Base-by-base conservation (phyloP, 2,113 vertebrate genomes). In the Cyanistes caeruleus region DNA sequence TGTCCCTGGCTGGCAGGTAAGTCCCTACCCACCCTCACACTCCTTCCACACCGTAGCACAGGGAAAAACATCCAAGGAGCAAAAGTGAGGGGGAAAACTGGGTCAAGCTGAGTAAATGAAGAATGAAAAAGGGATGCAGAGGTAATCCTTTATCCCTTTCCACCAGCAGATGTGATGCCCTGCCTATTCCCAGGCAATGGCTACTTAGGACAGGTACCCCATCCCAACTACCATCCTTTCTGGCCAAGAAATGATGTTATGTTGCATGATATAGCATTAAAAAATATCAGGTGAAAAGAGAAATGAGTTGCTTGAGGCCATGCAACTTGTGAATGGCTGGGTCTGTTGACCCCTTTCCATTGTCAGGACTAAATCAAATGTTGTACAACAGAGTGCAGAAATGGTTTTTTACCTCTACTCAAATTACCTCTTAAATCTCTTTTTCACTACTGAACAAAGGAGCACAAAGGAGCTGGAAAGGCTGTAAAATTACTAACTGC, bases 151-250 rank as follows among this genome's bases (percentile, higher is more conserved):
- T 39, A 35, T 18, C 35, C 27, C 17, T 24, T 68, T 28, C 49
- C 30, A 73, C 14, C 49, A 69, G 58, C 58, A 49, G 52, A 39
- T 0, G 5, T 24, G 58, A 37, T 21, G 13, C 30, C 37, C 58
- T 52, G 48, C n/a, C 0, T 0, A 41, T 35, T 10, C 21, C 63
- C 3, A 5, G 31, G 43, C 41, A 53, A 19, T 30, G 21, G 15
- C 52, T 39, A 3, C 25, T 68, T 79, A n/a, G 30, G 39, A 56
- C 2, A 6, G 30, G 4, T 15, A 8, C 7, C 7, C 21, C 43
- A 25, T 11, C 15, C 23, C 30, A 37, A 5, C 23, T n/a, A 2
- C 1, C 31, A 4, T 0, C 43, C 77, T 64, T 83, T 43, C 39
- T 63, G 56, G 80, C 49, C 35, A 22, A 48, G 33, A 64, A 64